Evolutionary conservation across 2,888 invertebrate genomes (phyloP).

Genomic region (Gymnosoma rotundatum): DNA sequence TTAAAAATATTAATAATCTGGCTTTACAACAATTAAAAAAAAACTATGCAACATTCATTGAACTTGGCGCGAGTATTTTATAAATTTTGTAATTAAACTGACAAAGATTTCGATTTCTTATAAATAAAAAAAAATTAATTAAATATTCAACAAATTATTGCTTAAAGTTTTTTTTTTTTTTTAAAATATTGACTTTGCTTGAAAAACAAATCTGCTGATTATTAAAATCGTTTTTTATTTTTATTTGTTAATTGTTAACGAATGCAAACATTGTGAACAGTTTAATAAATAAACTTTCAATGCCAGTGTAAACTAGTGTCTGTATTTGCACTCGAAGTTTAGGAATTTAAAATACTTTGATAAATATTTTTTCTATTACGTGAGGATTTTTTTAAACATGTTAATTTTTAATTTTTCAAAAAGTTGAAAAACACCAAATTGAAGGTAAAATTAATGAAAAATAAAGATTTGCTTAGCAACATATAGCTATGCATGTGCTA

Average conservation of each 20-base stretch:
- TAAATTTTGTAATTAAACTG: constrained; percentile 31
- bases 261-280: constrained; percentile 12
- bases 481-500: neutral
- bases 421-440: neutral
- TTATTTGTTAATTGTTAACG: neutral
- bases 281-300: constrained; percentile 52
- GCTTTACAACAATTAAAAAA: constrained; percentile 16
- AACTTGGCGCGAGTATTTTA: constrained; percentile 26
- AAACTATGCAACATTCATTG: constrained; percentile 30
- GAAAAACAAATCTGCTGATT: neutral
- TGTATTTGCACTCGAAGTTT: constrained; percentile 4
- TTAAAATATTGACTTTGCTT: constrained; percentile 27
- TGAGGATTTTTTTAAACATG: constrained; percentile 33
- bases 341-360: constrained; percentile 27
- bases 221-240: constrained; percentile 8
- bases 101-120: neutral
- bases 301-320: constrained; percentile 34
- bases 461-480: constrained; percentile 1
- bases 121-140: constrained; percentile 22
- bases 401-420: neutral
- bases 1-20: constrained; percentile 9
- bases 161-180: neutral
- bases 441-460: neutral
- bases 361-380: constrained; percentile 40
- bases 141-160: constrained; percentile 13